Base-by-base conservation (phyloP, 1,140 invertebrate species). In the Steinernema feltiae region DNA sequence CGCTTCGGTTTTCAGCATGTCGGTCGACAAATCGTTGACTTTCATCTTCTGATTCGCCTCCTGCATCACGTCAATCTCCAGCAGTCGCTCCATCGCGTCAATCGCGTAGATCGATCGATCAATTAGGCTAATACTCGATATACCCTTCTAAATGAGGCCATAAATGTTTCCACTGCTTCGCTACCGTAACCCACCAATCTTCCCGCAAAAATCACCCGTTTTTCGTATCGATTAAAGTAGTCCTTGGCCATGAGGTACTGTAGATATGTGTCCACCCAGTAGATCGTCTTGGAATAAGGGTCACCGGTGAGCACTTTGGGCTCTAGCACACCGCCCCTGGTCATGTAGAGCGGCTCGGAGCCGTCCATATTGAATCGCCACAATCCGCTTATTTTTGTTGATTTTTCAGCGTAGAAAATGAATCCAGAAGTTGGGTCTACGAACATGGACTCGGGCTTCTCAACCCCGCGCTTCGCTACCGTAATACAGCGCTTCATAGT, bases 191-290 rank as follows among this genome's bases (percentile, higher is more conserved):
- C 24, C 24, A 63, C 53, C 53, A 63, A 21, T 27, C 53, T 63
- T 3, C 53, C 24, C 7, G 53, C 12, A 27, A n/a, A 63, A 21
- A 63, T 27, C 2, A 63, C 53, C 3, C 53, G 12, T 21, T 63
- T 63, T 21, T 63, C 12, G 53, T 15, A 63, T 27, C 53, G 15
- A 27, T 63, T 63, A 27, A 63, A 63, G 53, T 63, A 63, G 24
- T 63, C 53, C 24, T 63, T 63, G 24, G 53, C 53, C 53, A 63
- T 63, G 3, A 63, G 24, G 24, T 63, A 63, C 53, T 63, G 53
- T 63, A 63, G 53, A 27, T 63, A 63, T n/a, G 53, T 63, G 53
- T 63, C 53, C 24, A 63, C 53, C 53, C 53, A 63, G 53, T 63
- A 63, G 24, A 63, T 63, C 12, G 53, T 63, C 53, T 63, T 63